Conservation (phyloP, 92 coral and sea anemone genomes). For the Plumapathes pennacea region DNA sequence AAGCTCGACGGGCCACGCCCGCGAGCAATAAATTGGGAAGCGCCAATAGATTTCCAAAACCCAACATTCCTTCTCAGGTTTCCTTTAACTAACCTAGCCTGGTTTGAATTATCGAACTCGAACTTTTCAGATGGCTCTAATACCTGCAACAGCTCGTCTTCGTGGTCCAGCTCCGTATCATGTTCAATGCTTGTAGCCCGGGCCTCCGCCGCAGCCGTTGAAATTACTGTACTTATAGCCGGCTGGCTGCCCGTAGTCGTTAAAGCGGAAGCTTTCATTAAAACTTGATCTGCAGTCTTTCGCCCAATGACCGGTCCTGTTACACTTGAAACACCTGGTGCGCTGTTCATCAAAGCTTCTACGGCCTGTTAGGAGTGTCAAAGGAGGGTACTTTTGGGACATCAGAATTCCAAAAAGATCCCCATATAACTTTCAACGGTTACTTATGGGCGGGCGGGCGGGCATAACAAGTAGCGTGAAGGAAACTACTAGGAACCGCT, state of each 20-base stretch:
- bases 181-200: no score
- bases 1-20: no score
- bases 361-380: slow-evolving; percentile 9
- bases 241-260: no score
- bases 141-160: slow-evolving; percentile 43
- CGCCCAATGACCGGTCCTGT: slow-evolving; percentile 27
- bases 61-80: slow-evolving; percentile 22
- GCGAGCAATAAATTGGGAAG: slow-evolving; percentile 44
- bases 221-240: no score
- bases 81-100: slow-evolving; percentile 34
- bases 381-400: no score
- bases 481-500: no score
- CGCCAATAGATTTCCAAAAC: slow-evolving; percentile 46
- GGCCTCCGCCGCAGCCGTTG: no score
- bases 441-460: no score
- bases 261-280: slow-evolving; percentile 9
- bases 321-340: slow-evolving; percentile 29
- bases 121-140: slow-evolving; percentile 2
- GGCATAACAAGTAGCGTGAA: no score
- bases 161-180: no score
- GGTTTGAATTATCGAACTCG: slow-evolving; percentile 37
- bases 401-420: no score
- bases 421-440: no score
- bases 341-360: slow-evolving; percentile 5
- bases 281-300: slow-evolving; percentile 17